phyloP scores from a whole-genome alignment of 2,797 vertebrate species.

The Onychomys torridus region DNA sequence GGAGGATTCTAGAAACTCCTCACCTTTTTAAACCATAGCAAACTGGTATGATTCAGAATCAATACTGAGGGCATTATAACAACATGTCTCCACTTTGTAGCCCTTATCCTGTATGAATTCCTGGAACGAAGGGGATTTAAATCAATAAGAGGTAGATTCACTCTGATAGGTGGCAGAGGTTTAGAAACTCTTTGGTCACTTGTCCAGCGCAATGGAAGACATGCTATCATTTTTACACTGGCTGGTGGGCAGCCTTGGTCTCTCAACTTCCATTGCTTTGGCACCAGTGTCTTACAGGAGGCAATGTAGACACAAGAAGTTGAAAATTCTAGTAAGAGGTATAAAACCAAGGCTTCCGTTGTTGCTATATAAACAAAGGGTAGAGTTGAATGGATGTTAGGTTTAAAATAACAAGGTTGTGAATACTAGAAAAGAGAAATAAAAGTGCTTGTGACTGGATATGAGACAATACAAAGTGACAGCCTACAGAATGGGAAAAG shows the following conservation, averaged over 20 bases:
- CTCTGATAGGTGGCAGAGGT: neutral
- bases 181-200: neutral
- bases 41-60: neutral
- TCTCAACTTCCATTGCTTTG: neutral
- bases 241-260: neutral
- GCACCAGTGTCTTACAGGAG: neutral
- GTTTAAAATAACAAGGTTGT: neutral
- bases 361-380: neutral
- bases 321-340: neutral
- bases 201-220: neutral
- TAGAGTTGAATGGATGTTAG: neutral
- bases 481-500: too few species aligned
- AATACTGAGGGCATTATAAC: neutral
- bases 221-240: neutral
- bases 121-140: neutral
- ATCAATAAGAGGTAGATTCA: neutral
- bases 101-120: neutral
- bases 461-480: too few species aligned
- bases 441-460: neutral
- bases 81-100: neutral
- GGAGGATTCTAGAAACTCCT: neutral
- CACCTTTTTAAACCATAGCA: neutral
- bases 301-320: neutral
- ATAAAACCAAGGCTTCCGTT: neutral
- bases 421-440: neutral